These are phyloP conservation scores for Luperina testacea DNA, from an alignment of 2,888 invertebrate genomes.

Conservation along the genomic window DNA sequence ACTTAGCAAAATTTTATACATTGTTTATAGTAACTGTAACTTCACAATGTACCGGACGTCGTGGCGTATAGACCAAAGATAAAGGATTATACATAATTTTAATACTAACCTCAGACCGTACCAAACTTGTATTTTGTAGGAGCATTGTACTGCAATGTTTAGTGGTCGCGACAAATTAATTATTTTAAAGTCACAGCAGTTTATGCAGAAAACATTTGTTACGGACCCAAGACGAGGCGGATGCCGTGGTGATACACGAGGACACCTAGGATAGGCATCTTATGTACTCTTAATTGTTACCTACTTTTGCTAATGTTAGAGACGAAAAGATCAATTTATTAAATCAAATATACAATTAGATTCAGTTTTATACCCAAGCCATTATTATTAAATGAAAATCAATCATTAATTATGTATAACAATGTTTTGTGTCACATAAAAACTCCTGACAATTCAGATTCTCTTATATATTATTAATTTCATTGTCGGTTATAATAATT, in stretches of 20 bases:
- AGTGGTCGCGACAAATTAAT: constrained; percentile 52
- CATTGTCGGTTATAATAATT: constrained; percentile 87
- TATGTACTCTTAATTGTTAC: constrained; percentile 70
- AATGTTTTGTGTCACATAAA: constrained; percentile 60
- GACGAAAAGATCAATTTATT: constrained; percentile 56
- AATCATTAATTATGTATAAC: constrained; percentile 52
- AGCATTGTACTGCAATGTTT: constrained; percentile 75
- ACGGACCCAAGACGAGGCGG: constrained; percentile 62
- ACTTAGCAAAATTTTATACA: constrained; percentile 90
- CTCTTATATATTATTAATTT: constrained; percentile 79
- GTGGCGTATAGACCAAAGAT: constrained; percentile 89
- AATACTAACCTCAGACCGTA: constrained; percentile 89
- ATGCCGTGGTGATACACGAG: constrained; percentile 63
- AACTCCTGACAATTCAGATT: constrained; percentile 74
- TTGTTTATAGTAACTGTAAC: constrained; percentile 87
- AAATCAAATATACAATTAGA: constrained; percentile 53
- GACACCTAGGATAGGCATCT: constrained; percentile 64
- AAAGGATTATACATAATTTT: constrained; percentile 87
- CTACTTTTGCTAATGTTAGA: constrained; percentile 67
- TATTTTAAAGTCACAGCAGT: constrained; percentile 58
- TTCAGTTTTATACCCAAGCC: constrained; percentile 59
- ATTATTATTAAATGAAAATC: constrained; percentile 55
- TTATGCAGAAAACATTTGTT: constrained; percentile 59
- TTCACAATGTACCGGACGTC: constrained; percentile 86
- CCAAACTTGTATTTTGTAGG: constrained; percentile 88